Percentiles rank a stretch among this genome's conserved stretches.
Conservation (phyloP, 1,140 invertebrate genomes). For the Hestina assimilis region DNA sequence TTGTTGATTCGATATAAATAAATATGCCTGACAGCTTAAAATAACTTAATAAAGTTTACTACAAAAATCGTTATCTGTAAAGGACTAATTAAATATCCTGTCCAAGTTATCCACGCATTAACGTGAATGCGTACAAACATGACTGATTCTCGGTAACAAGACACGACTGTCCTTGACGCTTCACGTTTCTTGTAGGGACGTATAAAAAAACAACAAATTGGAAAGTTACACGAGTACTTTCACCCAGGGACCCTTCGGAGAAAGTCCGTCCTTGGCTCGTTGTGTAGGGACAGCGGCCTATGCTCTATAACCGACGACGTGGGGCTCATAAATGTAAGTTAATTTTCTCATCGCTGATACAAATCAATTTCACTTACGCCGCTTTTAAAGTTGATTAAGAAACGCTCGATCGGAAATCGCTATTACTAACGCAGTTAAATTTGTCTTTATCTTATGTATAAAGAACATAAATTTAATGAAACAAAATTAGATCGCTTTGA, state of each 20-base stretch:
- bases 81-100: too few relatives aligned
- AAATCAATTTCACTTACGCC: too few relatives aligned
- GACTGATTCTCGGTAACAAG: neutral
- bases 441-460: too few relatives aligned
- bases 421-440: too few relatives aligned
- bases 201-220: slow-evolving; percentile 14
- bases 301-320: neutral
- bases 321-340: neutral
- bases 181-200: slow-evolving; percentile 18
- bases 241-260: slow-evolving; percentile 9
- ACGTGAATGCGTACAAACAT: neutral
- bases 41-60: too few relatives aligned
- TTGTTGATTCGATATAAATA: too few relatives aligned
- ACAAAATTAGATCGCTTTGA: too few relatives aligned
- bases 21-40: too few relatives aligned
- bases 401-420: too few relatives aligned
- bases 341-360: slow-evolving; percentile 1
- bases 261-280: slow-evolving; percentile 43
- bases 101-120: neutral
- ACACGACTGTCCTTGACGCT: slow-evolving; percentile 15
- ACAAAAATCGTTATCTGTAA: too few relatives aligned
- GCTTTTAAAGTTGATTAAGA: too few relatives aligned
- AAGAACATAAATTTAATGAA: too few relatives aligned
- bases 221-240: slow-evolving; percentile 12
- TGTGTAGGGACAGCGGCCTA: slow-evolving; percentile 19